Conservation (phyloP, 2,888 invertebrate species). For the Drosophila heteroneura region DNA sequence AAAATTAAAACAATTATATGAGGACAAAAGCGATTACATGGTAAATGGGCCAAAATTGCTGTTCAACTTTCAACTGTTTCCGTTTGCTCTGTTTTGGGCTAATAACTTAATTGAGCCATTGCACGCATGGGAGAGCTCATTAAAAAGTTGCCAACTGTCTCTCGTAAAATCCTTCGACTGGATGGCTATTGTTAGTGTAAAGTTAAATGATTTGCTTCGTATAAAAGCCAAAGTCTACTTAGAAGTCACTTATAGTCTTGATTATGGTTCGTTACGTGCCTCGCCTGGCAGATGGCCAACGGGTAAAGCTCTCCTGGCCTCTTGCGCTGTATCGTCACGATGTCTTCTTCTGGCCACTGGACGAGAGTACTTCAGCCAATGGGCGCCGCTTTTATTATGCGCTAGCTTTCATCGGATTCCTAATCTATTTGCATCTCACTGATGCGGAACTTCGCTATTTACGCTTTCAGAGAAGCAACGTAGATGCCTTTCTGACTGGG, state of each 20-base stretch:
- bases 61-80: conserved; percentile 59
- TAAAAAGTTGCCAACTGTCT: conserved; percentile 64
- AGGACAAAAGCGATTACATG: conserved; percentile 52
- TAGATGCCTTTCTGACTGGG: conserved; percentile 70
- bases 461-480: conserved; percentile 35
- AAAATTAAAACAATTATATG: conserved; percentile 50
- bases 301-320: conserved; percentile 68
- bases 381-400: conserved; percentile 48
- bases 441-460: conserved; percentile 75
- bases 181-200: conserved; percentile 2
- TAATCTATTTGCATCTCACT: conserved; percentile 55
- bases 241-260: conserved; percentile 23
- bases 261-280: conserved; percentile 74
- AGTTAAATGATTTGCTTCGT: conserved; percentile 13
- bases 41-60: conserved; percentile 57
- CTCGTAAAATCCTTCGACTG: conserved; percentile 5
- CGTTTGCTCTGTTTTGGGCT: conserved; percentile 35
- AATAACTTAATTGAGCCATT: conserved; percentile 75
- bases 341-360: conserved; percentile 77
- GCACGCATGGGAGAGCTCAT: conserved; percentile 68
- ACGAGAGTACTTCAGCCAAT: conserved; percentile 36
- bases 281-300: conserved; percentile 61
- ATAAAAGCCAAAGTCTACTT: conserved; percentile 43
- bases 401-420: conserved; percentile 42
- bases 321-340: conserved; percentile 65